Conservation (phyloP, 2,797 vertebrate genomes). For the Sebastes taczanowskii region DNA sequence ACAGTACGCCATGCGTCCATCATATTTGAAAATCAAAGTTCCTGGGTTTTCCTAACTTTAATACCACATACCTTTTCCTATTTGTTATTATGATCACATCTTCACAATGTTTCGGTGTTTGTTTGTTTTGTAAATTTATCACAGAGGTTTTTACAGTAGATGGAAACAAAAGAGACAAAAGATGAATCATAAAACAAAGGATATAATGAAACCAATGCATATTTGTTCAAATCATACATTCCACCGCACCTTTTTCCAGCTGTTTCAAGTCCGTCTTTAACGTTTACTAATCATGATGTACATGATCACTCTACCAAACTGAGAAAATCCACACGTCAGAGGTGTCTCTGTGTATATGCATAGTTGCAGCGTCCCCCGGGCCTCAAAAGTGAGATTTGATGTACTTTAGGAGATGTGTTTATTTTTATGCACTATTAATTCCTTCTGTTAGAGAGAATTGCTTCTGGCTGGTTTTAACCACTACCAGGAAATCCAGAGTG, state of each 20-base stretch:
- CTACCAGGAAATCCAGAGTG: slow-evolving; percentile 29
- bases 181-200: slow-evolving; percentile 12
- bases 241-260: background rate
- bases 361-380: background rate
- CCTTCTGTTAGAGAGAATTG: slow-evolving; percentile 29
- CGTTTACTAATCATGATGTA: background rate
- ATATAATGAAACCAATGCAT: slow-evolving; percentile 16
- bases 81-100: background rate
- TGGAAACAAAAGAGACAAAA: slow-evolving; percentile 31
- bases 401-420: slow-evolving; percentile 42
- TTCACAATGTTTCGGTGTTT: background rate
- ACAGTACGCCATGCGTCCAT: slow-evolving; percentile 12
- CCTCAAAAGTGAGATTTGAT: slow-evolving; percentile 31
- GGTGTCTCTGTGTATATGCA: background rate
- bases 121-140: slow-evolving; percentile 19
- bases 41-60: slow-evolving; percentile 46
- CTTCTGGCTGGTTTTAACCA: slow-evolving; percentile 48
- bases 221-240: slow-evolving; percentile 24
- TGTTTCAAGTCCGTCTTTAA: background rate
- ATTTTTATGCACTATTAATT: slow-evolving; percentile 51
- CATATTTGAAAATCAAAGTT: slow-evolving; percentile 49
- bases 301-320: background rate
- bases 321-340: background rate
- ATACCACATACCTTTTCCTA: slow-evolving; percentile 26
- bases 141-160: slow-evolving; percentile 17